Percentiles rank a stretch among this genome's conserved stretches.
These are phyloP conservation scores for Physocephala rufipes DNA, from an alignment of 2,888 invertebrate genomes.

Conservation along the genomic window DNA sequence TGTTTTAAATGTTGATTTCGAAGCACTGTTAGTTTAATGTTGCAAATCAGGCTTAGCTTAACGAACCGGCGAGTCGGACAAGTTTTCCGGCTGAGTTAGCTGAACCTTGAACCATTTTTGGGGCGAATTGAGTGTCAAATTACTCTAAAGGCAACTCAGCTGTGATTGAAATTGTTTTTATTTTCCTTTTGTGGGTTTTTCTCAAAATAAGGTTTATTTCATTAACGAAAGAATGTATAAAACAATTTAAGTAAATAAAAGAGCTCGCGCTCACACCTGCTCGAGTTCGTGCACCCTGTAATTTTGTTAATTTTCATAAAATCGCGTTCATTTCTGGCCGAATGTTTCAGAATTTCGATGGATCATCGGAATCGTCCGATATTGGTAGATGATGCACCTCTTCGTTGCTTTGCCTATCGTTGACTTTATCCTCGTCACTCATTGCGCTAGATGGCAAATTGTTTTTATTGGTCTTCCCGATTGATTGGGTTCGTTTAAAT, in stretches of 20 bases:
- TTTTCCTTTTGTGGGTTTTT: constrained; percentile 32
- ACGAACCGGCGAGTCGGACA: constrained; percentile 39
- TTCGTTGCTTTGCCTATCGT: constrained; percentile 31
- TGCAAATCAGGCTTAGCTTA: constrained; percentile 26
- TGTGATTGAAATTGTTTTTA: constrained; percentile 10
- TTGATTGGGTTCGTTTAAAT: constrained; percentile 49
- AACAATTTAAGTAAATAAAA: background rate
- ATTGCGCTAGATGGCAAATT: background rate
- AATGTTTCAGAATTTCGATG: constrained; percentile 11
- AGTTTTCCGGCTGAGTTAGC: constrained; percentile 58
- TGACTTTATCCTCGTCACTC: constrained; percentile 21
- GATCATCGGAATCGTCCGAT: constrained; percentile 42
- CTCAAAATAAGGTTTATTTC: constrained; percentile 16
- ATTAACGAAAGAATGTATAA: constrained; percentile 13
- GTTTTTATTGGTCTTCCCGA: background rate
- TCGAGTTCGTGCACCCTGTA: background rate
- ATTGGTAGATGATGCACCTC: constrained; percentile 43
- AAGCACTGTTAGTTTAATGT: background rate
- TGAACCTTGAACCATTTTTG: constrained; percentile 51
- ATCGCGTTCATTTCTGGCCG: background rate
- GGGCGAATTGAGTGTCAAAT: constrained; percentile 15
- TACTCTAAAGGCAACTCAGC: constrained; percentile 6
- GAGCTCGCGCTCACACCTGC: background rate
- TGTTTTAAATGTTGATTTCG: background rate
- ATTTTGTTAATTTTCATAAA: constrained; percentile 21